phyloP scores from a whole-genome alignment of 1,140 invertebrate genomes.

The Aricia agestis region DNA sequence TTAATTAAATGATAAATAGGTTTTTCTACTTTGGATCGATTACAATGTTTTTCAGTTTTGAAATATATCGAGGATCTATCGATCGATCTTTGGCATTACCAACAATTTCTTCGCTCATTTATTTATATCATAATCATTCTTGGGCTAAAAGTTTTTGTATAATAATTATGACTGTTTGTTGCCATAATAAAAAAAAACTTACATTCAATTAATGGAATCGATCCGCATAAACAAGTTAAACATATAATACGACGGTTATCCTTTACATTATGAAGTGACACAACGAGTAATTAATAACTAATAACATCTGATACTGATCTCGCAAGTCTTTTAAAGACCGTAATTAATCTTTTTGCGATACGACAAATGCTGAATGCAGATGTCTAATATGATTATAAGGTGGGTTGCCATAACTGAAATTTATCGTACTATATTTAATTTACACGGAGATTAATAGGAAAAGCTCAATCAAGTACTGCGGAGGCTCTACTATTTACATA shows the following conservation, averaged over 20 bases:
- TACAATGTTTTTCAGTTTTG: too few relatives aligned
- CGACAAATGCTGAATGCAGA: neutral
- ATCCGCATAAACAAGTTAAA: neutral
- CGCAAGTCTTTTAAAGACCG: neutral
- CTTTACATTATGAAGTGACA: neutral
- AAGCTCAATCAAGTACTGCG: neutral
- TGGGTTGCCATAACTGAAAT: neutral
- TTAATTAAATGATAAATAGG: too few relatives aligned
- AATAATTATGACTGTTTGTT: too few relatives aligned
- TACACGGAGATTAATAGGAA: neutral
- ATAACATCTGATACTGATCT: neutral
- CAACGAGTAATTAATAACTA: slow-evolving; percentile 1
- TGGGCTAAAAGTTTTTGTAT: too few relatives aligned
- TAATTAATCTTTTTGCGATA: neutral
- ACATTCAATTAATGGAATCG: too few relatives aligned
- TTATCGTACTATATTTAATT: neutral
- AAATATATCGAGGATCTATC: too few relatives aligned
- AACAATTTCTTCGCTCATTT: too few relatives aligned
- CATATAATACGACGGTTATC: neutral
- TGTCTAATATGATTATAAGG: neutral
- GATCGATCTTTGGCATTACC: too few relatives aligned
- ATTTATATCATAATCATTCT: too few relatives aligned
- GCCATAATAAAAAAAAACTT: too few relatives aligned
- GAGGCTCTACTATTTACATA: neutral
- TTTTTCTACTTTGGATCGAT: too few relatives aligned